Conservation (phyloP, 2,113 vertebrate genomes). For the Uria lomvia region DNA sequence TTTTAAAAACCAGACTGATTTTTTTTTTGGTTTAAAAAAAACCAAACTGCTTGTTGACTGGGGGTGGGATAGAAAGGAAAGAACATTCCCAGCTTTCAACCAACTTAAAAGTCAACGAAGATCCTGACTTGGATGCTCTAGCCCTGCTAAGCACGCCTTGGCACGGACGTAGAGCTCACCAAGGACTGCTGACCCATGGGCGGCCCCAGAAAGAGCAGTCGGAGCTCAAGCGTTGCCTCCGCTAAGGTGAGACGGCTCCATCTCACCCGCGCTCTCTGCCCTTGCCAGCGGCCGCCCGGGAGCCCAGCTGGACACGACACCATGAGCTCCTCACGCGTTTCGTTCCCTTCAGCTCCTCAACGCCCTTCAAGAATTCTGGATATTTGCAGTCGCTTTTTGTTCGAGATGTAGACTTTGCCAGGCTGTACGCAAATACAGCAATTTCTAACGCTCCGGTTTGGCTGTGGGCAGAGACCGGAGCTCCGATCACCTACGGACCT, state of each 20-base stretch:
- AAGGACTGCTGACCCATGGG: neutral
- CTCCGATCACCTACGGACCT: neutral
- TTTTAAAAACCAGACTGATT: too few relatives aligned
- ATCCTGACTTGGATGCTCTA: neutral
- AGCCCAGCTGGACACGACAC: neutral
- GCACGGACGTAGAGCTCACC: neutral
- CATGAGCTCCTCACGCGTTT: neutral
- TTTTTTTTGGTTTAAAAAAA: neutral
- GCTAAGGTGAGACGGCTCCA: neutral
- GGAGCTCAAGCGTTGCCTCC: too few relatives aligned
- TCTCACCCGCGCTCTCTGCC: neutral
- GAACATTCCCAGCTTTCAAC: neutral
- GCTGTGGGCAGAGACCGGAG: neutral
- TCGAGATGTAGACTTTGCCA: too few relatives aligned
- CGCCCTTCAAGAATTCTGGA: neutral
- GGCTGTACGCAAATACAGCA: neutral
- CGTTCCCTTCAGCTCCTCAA: neutral
- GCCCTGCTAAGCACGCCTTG: neutral
- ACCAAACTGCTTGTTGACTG: neutral
- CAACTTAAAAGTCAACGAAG: neutral
- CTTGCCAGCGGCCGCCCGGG: accelerated
- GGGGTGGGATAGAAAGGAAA: neutral
- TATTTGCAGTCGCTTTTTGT: neutral
- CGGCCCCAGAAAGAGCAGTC: too few relatives aligned
- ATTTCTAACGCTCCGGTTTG: too few relatives aligned